Conservation (phyloP, 2,113 vertebrate genomes). For the Dipodomys ordii region DNA sequence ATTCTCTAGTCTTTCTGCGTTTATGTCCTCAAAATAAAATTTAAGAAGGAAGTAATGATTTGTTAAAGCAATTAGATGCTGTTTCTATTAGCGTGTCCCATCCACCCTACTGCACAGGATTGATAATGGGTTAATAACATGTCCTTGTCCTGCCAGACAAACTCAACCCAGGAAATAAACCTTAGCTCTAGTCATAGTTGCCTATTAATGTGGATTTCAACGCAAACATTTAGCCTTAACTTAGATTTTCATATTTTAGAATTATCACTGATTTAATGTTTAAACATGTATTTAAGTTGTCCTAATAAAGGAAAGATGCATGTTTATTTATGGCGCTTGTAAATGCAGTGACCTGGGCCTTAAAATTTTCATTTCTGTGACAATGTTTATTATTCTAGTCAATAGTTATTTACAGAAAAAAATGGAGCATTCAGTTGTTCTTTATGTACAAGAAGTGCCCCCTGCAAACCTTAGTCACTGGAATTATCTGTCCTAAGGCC, state of each 20-base stretch:
- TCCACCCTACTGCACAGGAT: background rate
- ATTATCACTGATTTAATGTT: slow-evolving; percentile 78
- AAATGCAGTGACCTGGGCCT: slow-evolving; percentile 72
- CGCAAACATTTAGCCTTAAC: slow-evolving; percentile 79
- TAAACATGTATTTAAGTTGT: slow-evolving; percentile 64
- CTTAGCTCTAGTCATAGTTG: slow-evolving; percentile 52
- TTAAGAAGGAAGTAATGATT: slow-evolving; percentile 24
- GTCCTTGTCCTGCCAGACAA: background rate
- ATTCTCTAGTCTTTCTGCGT: background rate
- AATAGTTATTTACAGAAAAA: slow-evolving; percentile 54
- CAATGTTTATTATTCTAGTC: slow-evolving; percentile 46
- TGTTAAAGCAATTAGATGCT: background rate
- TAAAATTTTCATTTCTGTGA: slow-evolving; percentile 70
- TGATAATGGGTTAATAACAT: background rate
- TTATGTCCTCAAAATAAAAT: slow-evolving; percentile 36
- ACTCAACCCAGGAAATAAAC: background rate
- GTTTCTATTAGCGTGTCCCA: background rate
- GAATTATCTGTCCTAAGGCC: slow-evolving; percentile 49
- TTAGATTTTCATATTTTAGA: slow-evolving; percentile 77
- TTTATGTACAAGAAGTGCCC: slow-evolving; percentile 55
- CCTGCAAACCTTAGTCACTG: slow-evolving; percentile 48
- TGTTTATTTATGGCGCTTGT: slow-evolving; percentile 79
- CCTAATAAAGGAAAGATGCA: slow-evolving; percentile 73
- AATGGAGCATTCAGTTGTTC: slow-evolving; percentile 74
- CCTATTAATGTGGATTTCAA: slow-evolving; percentile 67